Evolutionary conservation across 92 coral and sea anemone species (phyloP).

Genomic region (Muricea muricata): DNA sequence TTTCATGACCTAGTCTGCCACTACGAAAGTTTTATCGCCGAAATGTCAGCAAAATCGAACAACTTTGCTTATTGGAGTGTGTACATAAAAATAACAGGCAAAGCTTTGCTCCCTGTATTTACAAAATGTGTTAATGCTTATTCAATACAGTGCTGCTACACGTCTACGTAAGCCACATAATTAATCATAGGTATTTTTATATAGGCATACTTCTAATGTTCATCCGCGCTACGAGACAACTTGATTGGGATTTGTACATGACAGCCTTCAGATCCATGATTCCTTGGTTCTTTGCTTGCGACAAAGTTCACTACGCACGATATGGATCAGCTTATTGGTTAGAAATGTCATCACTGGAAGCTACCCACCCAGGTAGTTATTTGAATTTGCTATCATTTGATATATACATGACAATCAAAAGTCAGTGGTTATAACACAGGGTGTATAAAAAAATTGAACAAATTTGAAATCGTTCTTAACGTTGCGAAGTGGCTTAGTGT

Average conservation of each 20-base stretch:
- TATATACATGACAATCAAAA: too few relatives aligned
- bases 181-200: too few relatives aligned
- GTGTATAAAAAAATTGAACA: too few relatives aligned
- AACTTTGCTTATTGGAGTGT: conserved; percentile 37
- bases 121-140: too few relatives aligned
- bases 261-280: not conserved
- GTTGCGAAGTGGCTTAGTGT: too few relatives aligned
- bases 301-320: not conserved
- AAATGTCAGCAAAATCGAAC: conserved; percentile 11
- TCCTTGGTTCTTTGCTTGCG: not conserved
- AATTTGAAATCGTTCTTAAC: too few relatives aligned
- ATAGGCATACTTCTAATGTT: not conserved
- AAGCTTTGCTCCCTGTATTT: too few relatives aligned
- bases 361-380: too few relatives aligned
- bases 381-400: too few relatives aligned
- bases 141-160: not conserved
- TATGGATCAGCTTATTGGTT: conserved; percentile 21
- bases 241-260: not conserved
- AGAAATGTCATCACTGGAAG: too few relatives aligned
- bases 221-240: not conserved
- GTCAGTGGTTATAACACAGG: too few relatives aligned
- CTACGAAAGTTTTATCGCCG: conserved; percentile 40
- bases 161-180: too few relatives aligned
- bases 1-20: conserved; percentile 30
- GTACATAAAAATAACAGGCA: conserved; percentile 42